phyloP scores from a whole-genome alignment of 2,888 invertebrate species.

The Chrysolina americana region DNA sequence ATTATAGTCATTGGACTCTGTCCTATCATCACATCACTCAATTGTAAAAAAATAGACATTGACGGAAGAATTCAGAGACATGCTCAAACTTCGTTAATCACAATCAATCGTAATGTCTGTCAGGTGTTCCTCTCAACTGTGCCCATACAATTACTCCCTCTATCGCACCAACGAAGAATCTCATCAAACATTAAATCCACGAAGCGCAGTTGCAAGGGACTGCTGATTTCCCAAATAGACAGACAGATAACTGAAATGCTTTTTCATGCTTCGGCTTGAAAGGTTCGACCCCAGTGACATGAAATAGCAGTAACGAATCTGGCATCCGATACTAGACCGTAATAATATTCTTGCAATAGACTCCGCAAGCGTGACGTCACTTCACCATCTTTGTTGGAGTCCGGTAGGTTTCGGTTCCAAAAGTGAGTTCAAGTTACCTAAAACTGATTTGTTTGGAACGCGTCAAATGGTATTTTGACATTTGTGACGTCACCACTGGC shows the following conservation, averaged over 20 bases:
- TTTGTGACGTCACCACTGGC: too few relatives aligned
- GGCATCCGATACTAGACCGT: too few relatives aligned
- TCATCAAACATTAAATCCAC: constrained; percentile 33
- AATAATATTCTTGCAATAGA: neutral
- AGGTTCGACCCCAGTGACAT: constrained; percentile 62
- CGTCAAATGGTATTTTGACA: too few relatives aligned
- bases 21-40: too few relatives aligned
- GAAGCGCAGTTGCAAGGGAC: constrained; percentile 54
- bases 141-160: neutral
- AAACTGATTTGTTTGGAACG: too few relatives aligned
- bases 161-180: constrained; percentile 16
- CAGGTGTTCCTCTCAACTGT: neutral
- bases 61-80: neutral
- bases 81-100: neutral
- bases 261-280: constrained; percentile 66
- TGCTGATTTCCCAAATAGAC: constrained; percentile 66
- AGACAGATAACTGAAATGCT: constrained; percentile 65
- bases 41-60: too few relatives aligned
- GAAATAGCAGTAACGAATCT: neutral
- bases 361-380: too few relatives aligned
- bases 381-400: too few relatives aligned
- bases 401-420: too few relatives aligned
- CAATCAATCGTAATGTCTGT: neutral
- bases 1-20: too few relatives aligned
- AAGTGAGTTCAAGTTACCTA: too few relatives aligned